Evolutionary conservation across 1,140 invertebrate genomes (phyloP).

Genomic region (Vanessa tameamea): DNA sequence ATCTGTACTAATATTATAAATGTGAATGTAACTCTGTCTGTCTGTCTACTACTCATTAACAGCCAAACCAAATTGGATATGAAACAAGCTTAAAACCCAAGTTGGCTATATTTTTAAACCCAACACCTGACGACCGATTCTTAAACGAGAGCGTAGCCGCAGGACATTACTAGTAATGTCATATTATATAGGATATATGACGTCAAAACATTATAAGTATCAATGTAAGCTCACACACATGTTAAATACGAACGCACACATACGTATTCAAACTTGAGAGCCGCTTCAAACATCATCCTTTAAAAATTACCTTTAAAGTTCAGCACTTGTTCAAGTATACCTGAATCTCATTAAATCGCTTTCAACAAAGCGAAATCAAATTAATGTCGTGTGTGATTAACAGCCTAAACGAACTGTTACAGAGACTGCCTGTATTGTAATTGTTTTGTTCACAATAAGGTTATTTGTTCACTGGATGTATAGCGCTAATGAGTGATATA

Average conservation of each 20-base stretch:
- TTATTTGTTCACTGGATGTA: neutral
- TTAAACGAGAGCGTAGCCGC: too few relatives aligned
- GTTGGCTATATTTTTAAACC: too few relatives aligned
- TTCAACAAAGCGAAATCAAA: constrained; percentile 36
- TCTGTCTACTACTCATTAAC: too few relatives aligned
- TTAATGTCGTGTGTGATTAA: constrained; percentile 39
- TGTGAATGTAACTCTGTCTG: too few relatives aligned
- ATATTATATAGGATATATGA: too few relatives aligned
- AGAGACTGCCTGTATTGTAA: constrained; percentile 39
- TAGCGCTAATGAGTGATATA: neutral
- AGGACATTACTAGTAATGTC: too few relatives aligned
- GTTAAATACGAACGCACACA: neutral
- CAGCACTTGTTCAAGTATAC: neutral
- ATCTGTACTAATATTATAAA: too few relatives aligned
- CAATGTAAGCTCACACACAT: neutral
- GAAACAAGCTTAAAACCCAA: too few relatives aligned
- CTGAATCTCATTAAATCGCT: constrained; percentile 31
- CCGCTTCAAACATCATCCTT: neutral
- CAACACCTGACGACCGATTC: too few relatives aligned
- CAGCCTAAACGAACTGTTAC: constrained; percentile 38
- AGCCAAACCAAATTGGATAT: too few relatives aligned
- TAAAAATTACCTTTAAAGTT: neutral
- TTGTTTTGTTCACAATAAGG: constrained; percentile 52
- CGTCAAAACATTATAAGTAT: neutral
- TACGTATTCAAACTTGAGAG: neutral